A percentile compares a stretch with the other conserved stretches of the same genome.
phyloP scores from a whole-genome alignment of 2,888 invertebrate genomes.

The Platycheirus rosarum region DNA sequence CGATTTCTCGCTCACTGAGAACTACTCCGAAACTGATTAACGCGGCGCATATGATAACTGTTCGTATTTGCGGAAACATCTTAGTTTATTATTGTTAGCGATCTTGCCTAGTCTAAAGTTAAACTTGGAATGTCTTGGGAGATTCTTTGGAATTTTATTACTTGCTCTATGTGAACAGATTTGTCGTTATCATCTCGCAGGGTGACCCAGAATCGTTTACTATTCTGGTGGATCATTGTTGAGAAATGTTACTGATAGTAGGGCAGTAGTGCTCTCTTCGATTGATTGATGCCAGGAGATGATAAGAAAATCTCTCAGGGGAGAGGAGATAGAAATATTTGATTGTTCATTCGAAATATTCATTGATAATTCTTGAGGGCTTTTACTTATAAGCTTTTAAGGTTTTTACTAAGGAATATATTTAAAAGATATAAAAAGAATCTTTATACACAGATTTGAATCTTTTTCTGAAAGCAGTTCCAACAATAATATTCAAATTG shows the following conservation, averaged over 20 bases:
- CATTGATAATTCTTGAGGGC: no score
- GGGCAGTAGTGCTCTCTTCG: background rate
- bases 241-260: slow-evolving; percentile 10
- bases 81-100: background rate
- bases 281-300: background rate
- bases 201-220: slow-evolving; percentile 58
- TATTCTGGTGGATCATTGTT: background rate
- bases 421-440: no score
- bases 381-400: no score
- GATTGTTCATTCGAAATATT: no score
- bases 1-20: slow-evolving; percentile 52
- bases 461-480: no score
- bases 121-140: slow-evolving; percentile 23
- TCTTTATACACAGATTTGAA: no score
- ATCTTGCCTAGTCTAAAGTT: slow-evolving; percentile 9
- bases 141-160: background rate
- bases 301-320: background rate
- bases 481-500: no score
- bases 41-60: slow-evolving; percentile 8
- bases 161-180: slow-evolving; percentile 7
- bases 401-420: no score
- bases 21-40: slow-evolving; percentile 45
- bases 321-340: no score
- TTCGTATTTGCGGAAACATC: slow-evolving; percentile 36
- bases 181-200: slow-evolving; percentile 49